These are phyloP conservation scores for Timema cristinae DNA, from an alignment of 2,888 invertebrate species.

Conservation along the genomic window DNA sequence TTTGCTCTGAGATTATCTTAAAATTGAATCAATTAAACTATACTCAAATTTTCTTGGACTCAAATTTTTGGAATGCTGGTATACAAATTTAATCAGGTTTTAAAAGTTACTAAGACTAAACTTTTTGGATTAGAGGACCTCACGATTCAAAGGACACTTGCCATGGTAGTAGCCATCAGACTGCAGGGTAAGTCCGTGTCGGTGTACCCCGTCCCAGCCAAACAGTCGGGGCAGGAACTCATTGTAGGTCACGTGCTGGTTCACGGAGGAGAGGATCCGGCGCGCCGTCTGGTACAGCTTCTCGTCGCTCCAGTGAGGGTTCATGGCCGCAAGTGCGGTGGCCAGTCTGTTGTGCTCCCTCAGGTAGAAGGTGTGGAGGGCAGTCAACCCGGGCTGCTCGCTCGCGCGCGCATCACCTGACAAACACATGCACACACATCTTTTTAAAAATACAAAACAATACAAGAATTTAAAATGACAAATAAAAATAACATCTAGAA, in stretches of 20 bases:
- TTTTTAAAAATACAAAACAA: too few relatives aligned
- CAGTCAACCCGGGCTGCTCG: slow-evolving; percentile 49
- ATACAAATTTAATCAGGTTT: too few relatives aligned
- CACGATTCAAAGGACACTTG: slow-evolving; percentile 25
- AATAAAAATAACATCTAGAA: too few relatives aligned
- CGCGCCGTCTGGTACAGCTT: slow-evolving; percentile 42
- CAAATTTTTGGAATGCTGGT: too few relatives aligned
- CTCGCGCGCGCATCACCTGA: slow-evolving; percentile 46
- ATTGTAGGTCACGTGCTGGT: slow-evolving; percentile 42
- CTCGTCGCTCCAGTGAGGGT: slow-evolving; percentile 46
- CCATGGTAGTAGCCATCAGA: slow-evolving; percentile 46
- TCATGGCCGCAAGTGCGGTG: slow-evolving; percentile 40
- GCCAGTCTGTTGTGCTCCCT: slow-evolving; percentile 49
- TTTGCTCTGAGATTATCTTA: too few relatives aligned
- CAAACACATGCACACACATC: not conserved
- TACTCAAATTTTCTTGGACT: too few relatives aligned
- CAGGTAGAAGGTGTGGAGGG: slow-evolving; percentile 47
- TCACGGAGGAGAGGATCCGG: slow-evolving; percentile 40
- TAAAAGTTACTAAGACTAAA: too few relatives aligned
- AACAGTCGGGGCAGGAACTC: slow-evolving; percentile 52
- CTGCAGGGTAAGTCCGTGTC: slow-evolving; percentile 48
- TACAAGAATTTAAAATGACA: too few relatives aligned
- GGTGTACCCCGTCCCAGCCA: slow-evolving; percentile 47
- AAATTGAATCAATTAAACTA: too few relatives aligned
- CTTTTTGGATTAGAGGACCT: not conserved